Base-by-base conservation (phyloP, 2,113 vertebrate genomes). In the Trogon surrucura region DNA sequence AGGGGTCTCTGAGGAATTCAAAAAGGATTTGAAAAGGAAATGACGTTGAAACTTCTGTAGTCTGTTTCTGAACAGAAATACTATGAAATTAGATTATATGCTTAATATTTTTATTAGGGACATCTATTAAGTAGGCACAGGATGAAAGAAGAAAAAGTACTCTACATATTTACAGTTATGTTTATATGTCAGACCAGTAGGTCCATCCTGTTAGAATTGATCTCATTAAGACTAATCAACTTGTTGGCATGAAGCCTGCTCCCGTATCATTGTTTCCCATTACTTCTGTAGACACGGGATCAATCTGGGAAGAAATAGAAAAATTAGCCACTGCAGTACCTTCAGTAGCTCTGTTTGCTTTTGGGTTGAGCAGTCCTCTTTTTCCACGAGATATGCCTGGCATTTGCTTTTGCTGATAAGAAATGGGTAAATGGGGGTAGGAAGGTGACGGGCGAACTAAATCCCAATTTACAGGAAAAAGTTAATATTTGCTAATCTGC, bases 401-500 rank as follows among this genome's bases (percentile, higher is more conserved):
- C 88, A 79, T 94, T 96, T 93, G 85, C 65, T 91, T 86, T 92
- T 85, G 85, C 93, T 86, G 91, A 96, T 96, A 96, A 95, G 89
- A 91, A 91, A 88, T 26, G 6, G 2, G 79, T 70, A 95, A 94
- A 96, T 67, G 82, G 88, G 41, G 75, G 65, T 74, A 60, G 93
- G 93, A 96, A 95, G 88, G 84, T 64, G 91, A 88, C 13, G 4
- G 91, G 92, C 80, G 95, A 96, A 94, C 75, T 66, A 65, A 86
- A 88, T 65, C 53, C 67, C 88, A 75, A 86, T 92, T 93, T 86
- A 72, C 30, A 93, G 69, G 65, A 65, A 67, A 84, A 97, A 96
- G 95, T 94, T 94, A 96, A 94, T 96, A 96, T 96, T 95, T 96
- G 90, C 88, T 96, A 87, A 92, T 94, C 82, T 69, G 61, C 45